phyloP scores from a whole-genome alignment of 2,113 vertebrate species.

The Petrocephalus zakoni region DNA sequence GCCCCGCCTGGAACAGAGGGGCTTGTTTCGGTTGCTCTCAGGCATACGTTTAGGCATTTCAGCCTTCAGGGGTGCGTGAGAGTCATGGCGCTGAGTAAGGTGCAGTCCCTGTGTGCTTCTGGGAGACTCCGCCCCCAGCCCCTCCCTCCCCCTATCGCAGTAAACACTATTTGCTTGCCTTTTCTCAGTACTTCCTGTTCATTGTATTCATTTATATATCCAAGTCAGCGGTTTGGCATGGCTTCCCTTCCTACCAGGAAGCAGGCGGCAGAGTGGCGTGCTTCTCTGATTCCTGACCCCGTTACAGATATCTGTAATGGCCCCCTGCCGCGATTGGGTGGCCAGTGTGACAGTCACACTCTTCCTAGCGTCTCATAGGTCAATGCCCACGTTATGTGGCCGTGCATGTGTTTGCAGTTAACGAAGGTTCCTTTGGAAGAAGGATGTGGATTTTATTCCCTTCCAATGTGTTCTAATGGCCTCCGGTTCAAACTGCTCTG shows the following conservation, averaged over 20 bases:
- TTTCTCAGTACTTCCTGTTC: not conserved
- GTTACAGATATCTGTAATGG: not conserved
- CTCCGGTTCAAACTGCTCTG: not conserved
- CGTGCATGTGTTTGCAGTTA: not conserved
- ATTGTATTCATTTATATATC: not conserved
- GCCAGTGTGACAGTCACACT: not conserved
- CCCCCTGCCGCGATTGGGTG: not conserved
- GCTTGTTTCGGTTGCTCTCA: not conserved
- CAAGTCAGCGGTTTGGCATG: not conserved
- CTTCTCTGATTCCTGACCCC: not conserved
- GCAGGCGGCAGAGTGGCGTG: not conserved
- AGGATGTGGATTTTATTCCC: not conserved
- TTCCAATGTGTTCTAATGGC: not conserved
- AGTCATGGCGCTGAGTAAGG: not conserved
- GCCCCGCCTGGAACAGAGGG: not conserved
- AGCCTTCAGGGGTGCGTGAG: not conserved
- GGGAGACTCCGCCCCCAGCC: not conserved
- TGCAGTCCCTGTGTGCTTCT: not conserved
- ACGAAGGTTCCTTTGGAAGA: not conserved
- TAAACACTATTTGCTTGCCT: not conserved
- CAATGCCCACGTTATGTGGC: not conserved
- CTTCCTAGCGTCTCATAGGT: not conserved
- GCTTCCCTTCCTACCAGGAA: not conserved
- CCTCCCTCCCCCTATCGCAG: not conserved
- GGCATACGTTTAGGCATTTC: not conserved